Conservation (phyloP, 2,113 vertebrate genomes). For the Dipodomys ordii region DNA sequence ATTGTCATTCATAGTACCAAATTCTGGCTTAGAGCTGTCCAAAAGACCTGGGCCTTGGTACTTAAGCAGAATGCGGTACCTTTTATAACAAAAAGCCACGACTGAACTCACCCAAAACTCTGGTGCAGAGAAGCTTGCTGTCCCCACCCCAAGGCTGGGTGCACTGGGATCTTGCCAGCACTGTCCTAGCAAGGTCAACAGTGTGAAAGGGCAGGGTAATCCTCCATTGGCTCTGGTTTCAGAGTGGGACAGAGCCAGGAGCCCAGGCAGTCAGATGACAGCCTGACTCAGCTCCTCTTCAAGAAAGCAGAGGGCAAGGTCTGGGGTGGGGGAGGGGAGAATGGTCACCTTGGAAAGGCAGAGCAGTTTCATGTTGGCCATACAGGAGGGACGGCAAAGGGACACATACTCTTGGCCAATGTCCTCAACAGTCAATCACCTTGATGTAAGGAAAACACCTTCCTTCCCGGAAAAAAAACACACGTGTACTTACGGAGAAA, state of each 20-base stretch:
- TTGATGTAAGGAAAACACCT: background rate
- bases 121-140: background rate
- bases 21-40: background rate
- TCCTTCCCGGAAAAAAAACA: background rate
- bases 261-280: conserved; percentile 60
- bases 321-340: background rate
- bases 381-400: rapidly evolving
- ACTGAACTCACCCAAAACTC: background rate
- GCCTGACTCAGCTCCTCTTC: conserved; percentile 72
- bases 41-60: background rate
- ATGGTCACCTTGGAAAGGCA: conserved; percentile 44
- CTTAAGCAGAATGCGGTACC: too few relatives aligned
- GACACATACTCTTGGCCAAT: background rate
- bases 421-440: background rate
- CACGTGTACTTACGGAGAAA: background rate
- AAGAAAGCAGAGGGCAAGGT: conserved; percentile 29
- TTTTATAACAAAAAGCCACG: background rate
- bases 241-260: background rate
- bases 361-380: background rate
- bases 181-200: background rate
- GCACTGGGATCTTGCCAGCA: background rate
- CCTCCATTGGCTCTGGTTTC: conserved; percentile 47
- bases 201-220: conserved; percentile 12
- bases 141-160: background rate
- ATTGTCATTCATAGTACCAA: background rate